Conservation (phyloP, 1,140 invertebrate genomes). For the Bombus fervidus region DNA sequence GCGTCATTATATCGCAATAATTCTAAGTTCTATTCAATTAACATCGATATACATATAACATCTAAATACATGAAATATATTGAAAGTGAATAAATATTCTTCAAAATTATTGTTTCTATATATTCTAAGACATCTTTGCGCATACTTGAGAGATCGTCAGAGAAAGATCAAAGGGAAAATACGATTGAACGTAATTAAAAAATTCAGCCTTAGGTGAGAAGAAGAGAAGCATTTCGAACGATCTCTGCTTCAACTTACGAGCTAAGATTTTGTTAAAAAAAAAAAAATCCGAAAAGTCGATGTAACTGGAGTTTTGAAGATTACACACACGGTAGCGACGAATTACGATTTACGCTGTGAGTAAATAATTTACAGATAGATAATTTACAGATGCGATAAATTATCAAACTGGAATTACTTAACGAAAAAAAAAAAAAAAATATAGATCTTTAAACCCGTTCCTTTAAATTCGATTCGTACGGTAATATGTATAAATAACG, state of each 20-base stretch:
- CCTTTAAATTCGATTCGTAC: neutral
- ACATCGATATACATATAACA: too few species aligned
- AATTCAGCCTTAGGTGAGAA: neutral
- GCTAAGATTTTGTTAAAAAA: neutral
- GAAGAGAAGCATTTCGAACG: neutral
- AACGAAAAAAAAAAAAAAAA: neutral
- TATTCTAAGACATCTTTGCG: neutral
- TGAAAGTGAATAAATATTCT: too few species aligned
- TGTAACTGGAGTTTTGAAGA: neutral
- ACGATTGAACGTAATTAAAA: neutral
- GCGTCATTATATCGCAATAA: too few species aligned
- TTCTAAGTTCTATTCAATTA: too few species aligned
- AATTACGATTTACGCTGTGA: too few species aligned
- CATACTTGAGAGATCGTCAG: neutral
- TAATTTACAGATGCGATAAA: neutral
- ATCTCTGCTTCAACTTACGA: neutral
- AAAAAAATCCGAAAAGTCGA: neutral
- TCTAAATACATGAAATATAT: too few species aligned
- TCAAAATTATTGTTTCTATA: too few species aligned
- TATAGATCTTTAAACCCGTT: neutral
- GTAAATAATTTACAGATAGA: neutral
- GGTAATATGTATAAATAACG: constrained; percentile 12
- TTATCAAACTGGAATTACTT: neutral
- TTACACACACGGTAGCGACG: neutral
- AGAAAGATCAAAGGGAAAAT: neutral